Base-by-base conservation (phyloP, 2,797 vertebrate species). In the Spinus olivaceus region DNA sequence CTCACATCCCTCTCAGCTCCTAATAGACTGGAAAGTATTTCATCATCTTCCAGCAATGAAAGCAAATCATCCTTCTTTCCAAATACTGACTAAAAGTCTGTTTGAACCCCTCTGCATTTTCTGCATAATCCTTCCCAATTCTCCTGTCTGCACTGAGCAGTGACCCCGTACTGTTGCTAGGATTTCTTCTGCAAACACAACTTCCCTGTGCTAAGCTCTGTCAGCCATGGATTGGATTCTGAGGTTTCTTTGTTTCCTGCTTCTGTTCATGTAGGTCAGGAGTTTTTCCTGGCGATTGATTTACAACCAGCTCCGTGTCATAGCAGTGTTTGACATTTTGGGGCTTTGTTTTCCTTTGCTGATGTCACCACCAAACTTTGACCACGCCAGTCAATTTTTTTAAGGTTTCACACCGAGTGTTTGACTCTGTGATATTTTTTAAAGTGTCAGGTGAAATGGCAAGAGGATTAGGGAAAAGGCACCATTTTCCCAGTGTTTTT, bases 21-120 rank as follows among this genome's bases (percentile, higher is more conserved):
- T 96, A 73, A 93, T 53, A 94, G 91, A 53, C 94, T 93, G 84
- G 84, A 82, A 96, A 94, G 91, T 30, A 85, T 95, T 96, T 89
- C 87, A 96, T 96, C 95, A 95, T 89, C 81, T 87, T 73, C 67
- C 8, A 82, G 94, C 89, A 92, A 85, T 35, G 89, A 91, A 95
- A 96, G 91, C 91, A 93, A 96, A 96, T 95, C 96, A 94, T 92
- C 92, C 74, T 82, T 94, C 94, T 94, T 94, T 46, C 95, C 84
- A 86, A 92, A 96, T 27, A 17, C 78, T 0, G 51, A 76, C 44
- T 82, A 6, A 77, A 78, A 96, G 74, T 70, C 88, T 89, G 76
- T 92, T 88, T 88, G 94, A 95, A 81, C 88, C 80, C 86, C 89
- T 89, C 74, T 95, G 91, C 91, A 53, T 93, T 94, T 94, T 76